Conservation (phyloP, 2,888 invertebrate species). For the Gisinianus flammeolus region DNA sequence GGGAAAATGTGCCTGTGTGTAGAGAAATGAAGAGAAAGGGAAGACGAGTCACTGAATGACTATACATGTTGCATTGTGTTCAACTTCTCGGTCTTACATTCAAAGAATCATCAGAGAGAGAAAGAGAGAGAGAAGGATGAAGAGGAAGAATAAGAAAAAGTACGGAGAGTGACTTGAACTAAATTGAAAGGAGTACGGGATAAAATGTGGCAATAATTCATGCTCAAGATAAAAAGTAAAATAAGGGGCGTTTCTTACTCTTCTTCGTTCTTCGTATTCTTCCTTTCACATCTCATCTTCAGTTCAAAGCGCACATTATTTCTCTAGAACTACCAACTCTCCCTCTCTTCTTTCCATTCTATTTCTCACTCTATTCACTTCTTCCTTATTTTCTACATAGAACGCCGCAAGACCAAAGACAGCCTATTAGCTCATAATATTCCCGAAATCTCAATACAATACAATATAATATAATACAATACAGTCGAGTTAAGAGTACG, state of each 20-base stretch:
- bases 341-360: not conserved
- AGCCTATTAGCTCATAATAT: too few species aligned
- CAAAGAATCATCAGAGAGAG: not conserved
- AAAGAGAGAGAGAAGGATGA: not conserved
- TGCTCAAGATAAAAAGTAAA: slow-evolving; percentile 24
- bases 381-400: too few species aligned
- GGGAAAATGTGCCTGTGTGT: not conserved
- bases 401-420: too few species aligned
- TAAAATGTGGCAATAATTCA: slow-evolving; percentile 28
- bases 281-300: not conserved
- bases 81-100: not conserved
- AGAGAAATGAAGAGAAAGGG: not conserved
- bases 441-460: too few species aligned
- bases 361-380: not conserved
- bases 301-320: not conserved
- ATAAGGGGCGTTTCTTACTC: not conserved
- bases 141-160: not conserved
- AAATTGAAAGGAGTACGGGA: slow-evolving; percentile 26
- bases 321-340: not conserved
- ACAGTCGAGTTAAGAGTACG: too few species aligned
- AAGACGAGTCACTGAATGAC: not conserved
- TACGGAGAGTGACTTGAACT: slow-evolving; percentile 11
- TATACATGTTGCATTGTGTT: not conserved
- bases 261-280: not conserved
- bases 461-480: too few species aligned